Conservation (phyloP, 2,797 vertebrate genomes). For the Phrynocephalus guinanensis region DNA sequence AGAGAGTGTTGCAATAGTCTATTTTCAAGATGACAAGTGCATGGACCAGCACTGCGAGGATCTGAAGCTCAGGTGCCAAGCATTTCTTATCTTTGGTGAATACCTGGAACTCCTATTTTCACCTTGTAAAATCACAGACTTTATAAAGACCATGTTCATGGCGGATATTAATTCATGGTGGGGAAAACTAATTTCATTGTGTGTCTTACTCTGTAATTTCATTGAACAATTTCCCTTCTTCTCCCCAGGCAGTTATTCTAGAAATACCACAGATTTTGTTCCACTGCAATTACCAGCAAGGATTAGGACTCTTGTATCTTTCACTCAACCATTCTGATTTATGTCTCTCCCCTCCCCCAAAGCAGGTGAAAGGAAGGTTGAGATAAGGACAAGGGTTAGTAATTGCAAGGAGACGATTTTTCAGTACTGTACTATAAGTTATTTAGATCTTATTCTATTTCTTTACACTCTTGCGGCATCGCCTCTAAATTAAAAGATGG, state of each 20-base stretch:
- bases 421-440: background rate
- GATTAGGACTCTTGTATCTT: background rate
- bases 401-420: background rate
- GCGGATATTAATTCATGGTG: background rate
- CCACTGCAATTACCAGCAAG: background rate
- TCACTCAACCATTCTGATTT: background rate
- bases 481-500: too few species aligned
- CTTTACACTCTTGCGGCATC: too few species aligned
- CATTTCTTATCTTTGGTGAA: background rate
- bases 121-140: background rate
- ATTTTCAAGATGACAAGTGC: too few species aligned
- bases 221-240: background rate
- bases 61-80: background rate
- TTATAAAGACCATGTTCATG: background rate
- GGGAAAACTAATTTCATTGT: background rate
- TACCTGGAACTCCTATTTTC: background rate
- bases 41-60: background rate
- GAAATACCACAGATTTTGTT: constrained; percentile 4
- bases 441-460: too few species aligned
- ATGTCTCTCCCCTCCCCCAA: background rate
- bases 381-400: background rate
- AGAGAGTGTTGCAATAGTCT: too few species aligned
- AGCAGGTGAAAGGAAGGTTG: background rate
- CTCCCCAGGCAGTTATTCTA: background rate
- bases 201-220: background rate